These are phyloP conservation scores for Pyrgus malvae DNA, from an alignment of 2,888 invertebrate genomes.

Conservation along the genomic window DNA sequence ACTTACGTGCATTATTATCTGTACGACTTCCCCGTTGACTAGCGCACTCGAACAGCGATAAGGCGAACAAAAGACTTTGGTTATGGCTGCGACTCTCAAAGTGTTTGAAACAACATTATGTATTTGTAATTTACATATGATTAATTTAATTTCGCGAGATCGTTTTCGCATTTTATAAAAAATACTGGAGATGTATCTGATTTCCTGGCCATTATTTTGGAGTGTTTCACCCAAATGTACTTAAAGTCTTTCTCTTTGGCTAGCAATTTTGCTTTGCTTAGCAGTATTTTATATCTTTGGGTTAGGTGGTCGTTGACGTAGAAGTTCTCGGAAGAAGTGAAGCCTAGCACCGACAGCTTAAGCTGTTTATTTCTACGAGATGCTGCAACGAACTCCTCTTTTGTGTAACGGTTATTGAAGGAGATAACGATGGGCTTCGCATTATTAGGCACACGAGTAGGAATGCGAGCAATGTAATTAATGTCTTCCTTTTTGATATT, in stretches of 20 bases:
- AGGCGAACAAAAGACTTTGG: constrained; percentile 9
- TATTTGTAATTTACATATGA: too few relatives aligned
- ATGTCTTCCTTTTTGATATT: too few relatives aligned
- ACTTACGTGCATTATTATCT: constrained; percentile 16
- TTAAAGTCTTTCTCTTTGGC: constrained; percentile 26
- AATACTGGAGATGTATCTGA: constrained; percentile 29
- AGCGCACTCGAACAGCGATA: constrained; percentile 6
- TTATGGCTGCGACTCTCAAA: constrained; percentile 20
- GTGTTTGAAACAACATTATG: too few relatives aligned
- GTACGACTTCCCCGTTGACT: background rate
- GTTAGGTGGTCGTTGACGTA: constrained; percentile 32
- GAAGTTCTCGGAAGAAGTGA: constrained; percentile 2
- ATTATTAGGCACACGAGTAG: too few relatives aligned
- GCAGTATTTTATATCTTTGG: constrained; percentile 13
- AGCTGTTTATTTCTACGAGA: too few relatives aligned
- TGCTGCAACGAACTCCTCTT: too few relatives aligned
- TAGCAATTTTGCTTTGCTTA: constrained; percentile 17
- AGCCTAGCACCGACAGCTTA: constrained; percentile 14
- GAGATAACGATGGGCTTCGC: too few relatives aligned
- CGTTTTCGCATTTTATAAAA: constrained; percentile 28
- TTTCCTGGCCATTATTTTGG: constrained; percentile 32
- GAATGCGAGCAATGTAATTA: too few relatives aligned
- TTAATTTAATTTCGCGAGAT: constrained; percentile 22
- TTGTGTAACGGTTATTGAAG: too few relatives aligned
- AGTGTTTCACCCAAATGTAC: constrained; percentile 33